A percentile compares a stretch with the other conserved stretches of the same genome.
phyloP scores from a whole-genome alignment of 2,113 vertebrate genomes.

The Anguilla japonica region DNA sequence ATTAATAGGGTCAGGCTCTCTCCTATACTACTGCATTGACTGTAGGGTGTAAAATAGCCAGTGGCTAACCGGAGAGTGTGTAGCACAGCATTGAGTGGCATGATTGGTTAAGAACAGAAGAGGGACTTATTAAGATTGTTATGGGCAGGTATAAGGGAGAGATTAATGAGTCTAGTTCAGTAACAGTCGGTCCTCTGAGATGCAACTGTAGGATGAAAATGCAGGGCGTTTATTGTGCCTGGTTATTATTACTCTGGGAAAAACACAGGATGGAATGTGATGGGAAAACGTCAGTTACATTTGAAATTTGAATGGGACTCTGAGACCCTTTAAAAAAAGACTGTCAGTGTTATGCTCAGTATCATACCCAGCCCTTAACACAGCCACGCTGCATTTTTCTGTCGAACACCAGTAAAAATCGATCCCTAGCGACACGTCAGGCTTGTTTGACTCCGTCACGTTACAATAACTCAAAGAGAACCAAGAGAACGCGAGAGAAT shows the following conservation, averaged over 20 bases:
- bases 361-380: too few relatives aligned
- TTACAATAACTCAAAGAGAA: too few relatives aligned
- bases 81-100: neutral
- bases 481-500: too few relatives aligned
- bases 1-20: too few relatives aligned
- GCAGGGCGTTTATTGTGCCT: neutral
- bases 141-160: neutral
- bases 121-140: neutral
- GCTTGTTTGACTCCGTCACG: too few relatives aligned
- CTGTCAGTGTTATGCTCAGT: too few relatives aligned
- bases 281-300: neutral
- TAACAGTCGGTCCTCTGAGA: neutral
- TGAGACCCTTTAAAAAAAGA: neutral
- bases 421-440: too few relatives aligned
- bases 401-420: too few relatives aligned
- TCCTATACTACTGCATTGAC: too few relatives aligned
- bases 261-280: neutral
- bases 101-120: neutral
- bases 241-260: neutral
- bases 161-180: neutral
- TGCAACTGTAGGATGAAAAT: neutral
- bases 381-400: too few relatives aligned
- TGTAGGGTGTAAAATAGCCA: neutral
- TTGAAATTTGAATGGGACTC: neutral
- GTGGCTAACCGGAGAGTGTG: neutral